phyloP scores from a whole-genome alignment of 2,113 vertebrate species.

The Uropsilus gracilis region DNA sequence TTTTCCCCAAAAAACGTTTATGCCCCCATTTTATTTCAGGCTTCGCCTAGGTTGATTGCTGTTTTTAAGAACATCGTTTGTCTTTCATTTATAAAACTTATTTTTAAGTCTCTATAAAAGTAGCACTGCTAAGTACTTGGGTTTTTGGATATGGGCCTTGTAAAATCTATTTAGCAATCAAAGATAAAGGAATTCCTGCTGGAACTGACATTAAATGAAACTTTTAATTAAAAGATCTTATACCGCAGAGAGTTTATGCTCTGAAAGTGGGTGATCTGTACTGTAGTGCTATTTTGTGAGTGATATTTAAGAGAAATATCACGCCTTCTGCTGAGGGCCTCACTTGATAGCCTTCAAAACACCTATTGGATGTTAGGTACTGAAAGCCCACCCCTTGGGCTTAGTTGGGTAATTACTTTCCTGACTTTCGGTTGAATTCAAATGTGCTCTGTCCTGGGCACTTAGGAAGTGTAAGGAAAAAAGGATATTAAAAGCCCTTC shows the following conservation, averaged over 20 bases:
- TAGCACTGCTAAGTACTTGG: background rate
- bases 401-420: conserved; percentile 29
- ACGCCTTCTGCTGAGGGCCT: background rate
- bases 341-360: too few species aligned
- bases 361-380: background rate
- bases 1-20: background rate
- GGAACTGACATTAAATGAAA: conserved; percentile 72
- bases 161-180: conserved; percentile 64
- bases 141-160: conserved; percentile 2
- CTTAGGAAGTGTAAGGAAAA: background rate
- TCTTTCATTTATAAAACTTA: conserved; percentile 3
- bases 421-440: background rate
- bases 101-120: background rate
- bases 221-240: conserved; percentile 77
- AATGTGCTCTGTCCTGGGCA: background rate
- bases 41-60: background rate
- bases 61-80: background rate
- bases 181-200: conserved; percentile 72
- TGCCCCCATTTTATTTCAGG: conserved; percentile 1
- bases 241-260: conserved; percentile 63
- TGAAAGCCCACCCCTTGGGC: background rate
- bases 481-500: background rate
- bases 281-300: background rate
- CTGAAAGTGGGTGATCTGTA: conserved; percentile 67
- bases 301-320: conserved; percentile 6